Evolutionary conservation across 2,888 invertebrate genomes (phyloP).

Genomic region (Sarcophaga subvicina): DNA sequence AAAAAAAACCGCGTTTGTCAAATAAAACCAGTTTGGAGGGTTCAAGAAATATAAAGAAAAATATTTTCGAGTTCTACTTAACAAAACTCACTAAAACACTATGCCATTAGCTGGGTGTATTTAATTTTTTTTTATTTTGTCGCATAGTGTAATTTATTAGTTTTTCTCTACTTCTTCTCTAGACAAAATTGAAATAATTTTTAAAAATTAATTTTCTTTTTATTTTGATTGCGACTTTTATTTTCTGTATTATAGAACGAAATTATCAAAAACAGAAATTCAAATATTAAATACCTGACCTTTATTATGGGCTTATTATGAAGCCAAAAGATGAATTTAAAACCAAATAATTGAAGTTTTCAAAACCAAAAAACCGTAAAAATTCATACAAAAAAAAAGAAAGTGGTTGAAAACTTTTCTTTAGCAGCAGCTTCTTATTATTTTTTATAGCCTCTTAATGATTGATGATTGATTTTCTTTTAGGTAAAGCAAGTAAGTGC

Average conservation of each 20-base stretch:
- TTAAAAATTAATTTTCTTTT: background rate
- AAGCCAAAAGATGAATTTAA: background rate
- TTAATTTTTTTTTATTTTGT: no score
- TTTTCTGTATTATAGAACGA: conserved; percentile 72
- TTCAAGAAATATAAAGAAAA: no score
- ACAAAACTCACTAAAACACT: no score
- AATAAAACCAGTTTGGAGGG: no score
- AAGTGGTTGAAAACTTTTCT: background rate
- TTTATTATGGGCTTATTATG: background rate
- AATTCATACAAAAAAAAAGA: background rate
- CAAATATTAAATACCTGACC: background rate
- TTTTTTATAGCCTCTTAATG: conserved; percentile 50
- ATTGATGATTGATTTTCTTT: conserved; percentile 59
- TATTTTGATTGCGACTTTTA: background rate
- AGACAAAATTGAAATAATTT: background rate
- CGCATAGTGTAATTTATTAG: background rate
- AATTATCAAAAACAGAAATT: conserved; percentile 48
- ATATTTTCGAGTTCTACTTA: no score
- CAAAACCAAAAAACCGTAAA: background rate
- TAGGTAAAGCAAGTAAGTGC: conserved; percentile 67
- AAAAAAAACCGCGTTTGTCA: no score
- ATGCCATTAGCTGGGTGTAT: no score
- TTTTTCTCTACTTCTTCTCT: background rate
- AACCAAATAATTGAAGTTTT: background rate
- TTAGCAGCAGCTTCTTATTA: conserved; percentile 41